Base-by-base conservation (phyloP, 2,797 vertebrate species). In the Spinus pinus region DNA sequence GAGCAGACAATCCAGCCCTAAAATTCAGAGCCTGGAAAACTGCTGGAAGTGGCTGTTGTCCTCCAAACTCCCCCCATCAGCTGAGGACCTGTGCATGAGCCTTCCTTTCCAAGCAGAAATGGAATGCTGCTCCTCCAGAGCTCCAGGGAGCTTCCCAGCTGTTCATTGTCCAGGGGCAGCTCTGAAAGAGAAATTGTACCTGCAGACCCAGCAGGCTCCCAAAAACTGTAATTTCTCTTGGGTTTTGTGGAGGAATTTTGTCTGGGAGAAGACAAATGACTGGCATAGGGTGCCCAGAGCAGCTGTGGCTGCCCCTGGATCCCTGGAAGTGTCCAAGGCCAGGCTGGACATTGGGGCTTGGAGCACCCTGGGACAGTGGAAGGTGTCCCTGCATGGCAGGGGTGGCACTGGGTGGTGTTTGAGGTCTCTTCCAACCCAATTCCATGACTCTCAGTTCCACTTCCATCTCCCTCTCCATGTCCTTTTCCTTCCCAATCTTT, bases 361-460 rank as follows among this genome's bases (percentile, higher is more conserved):
- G 62, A 75, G 28, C 46, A 7, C 0, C 3, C 37, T 71, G 84
- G 50, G 35, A 3, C 0, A 0, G 44, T 57, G 44, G n/a, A 1
- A 65, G 12, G 5, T 44, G 74, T 44, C 37, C 37, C 65, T 79
- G 57, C 37, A 15, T 35, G 56, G 30, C 41, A 56, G 47, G 3
- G 22, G 4, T 51, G 60, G 33, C 0, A 74, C 22, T 31, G 39
- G 12, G 7, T 42, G 41, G 7, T 3, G 18, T 60, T 13, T 47
- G 33, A 41, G 69, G 35, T 24, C 41, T 25, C 12, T 66, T 35
- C 69, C 77, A 28, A 14, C 22, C 22, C 69, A 33, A 4, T 23
- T 72, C 58, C 49, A 25, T 0, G 2, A 39, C 20, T 60, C 74
- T 31, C 21, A 7, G 30, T 20, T 75, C 78, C 51, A 33, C 9